Base-by-base conservation (phyloP, 1,140 invertebrate species). In the Oedothorax gibbosus region DNA sequence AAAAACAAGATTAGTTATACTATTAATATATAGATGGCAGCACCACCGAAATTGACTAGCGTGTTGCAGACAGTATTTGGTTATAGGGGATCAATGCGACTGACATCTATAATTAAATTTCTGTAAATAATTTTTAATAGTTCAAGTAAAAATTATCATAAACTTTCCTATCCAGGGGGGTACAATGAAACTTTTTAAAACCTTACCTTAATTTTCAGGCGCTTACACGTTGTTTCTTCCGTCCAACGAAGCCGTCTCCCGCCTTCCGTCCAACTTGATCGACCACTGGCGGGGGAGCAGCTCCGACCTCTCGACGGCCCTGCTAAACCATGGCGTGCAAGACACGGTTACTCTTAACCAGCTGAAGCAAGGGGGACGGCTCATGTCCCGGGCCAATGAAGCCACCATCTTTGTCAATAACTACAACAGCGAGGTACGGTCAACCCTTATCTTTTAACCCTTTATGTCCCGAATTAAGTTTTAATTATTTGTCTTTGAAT, bases 141-240 rank as follows among this genome's bases (percentile, higher is more conserved):
- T 35, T 35, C 35, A 35, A 35, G 35, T 2, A 35, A 1, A 35
- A 1, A 35, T 35, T 35, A 35, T 35, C 35, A n/a, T n/a, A n/a
- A n/a, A n/a, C 35, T 35, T 35, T 2, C 35, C 1, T 35, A 35
- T 35, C 1, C 35, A 35, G 35, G n/a, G n/a, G n/a, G n/a, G n/a
- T n/a, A n/a, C n/a, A n/a, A n/a, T n/a, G n/a, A 35, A 2, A 35
- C 35, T 35, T 35, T 35, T 35, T 35, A 35, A 35, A 35, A 1
- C 35, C 5, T 54, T 20, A 6, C 14, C 4, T 51, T 62, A 2
- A 8, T 66, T 85, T 78, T 68, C 15, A 90, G 86, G 86, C n/a
- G 14, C 83, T 7, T 88, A 87, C 60, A 88, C 88, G 9, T 53
- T 88, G 10, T 86, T 88, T 49, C 57, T 88, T 21, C 88, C 88